Evolutionary conservation across 2,113 vertebrate genomes (phyloP).

Genomic region (Pelecanus crispus): DNA sequence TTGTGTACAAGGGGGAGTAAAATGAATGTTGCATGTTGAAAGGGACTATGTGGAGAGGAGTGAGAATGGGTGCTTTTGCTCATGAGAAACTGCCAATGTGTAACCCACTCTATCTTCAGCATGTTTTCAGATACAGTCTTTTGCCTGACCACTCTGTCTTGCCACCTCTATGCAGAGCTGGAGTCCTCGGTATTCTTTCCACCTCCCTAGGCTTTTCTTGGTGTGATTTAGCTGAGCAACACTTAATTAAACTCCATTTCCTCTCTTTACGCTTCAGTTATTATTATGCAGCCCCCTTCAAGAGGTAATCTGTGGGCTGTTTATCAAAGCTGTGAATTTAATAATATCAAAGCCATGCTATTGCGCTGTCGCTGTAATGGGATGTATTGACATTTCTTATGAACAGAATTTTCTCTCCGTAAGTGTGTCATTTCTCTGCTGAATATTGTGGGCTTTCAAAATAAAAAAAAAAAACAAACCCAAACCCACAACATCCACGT

Average conservation of each 20-base stretch:
- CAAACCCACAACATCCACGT: background rate
- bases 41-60: background rate
- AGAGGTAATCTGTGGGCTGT: constrained; percentile 68
- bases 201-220: background rate
- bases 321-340: constrained; percentile 75
- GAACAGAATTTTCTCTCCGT: background rate
- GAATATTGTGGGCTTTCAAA: background rate
- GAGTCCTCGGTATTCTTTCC: constrained; percentile 17
- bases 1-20: background rate
- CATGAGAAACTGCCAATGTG: background rate
- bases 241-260: constrained; percentile 77
- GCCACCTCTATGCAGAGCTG: background rate
- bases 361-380: constrained; percentile 20
- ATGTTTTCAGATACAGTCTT: background rate
- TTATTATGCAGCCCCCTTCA: constrained; percentile 65
- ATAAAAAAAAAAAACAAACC: background rate
- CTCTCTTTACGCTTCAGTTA: constrained; percentile 67
- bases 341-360: constrained; percentile 51
- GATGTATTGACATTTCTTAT: constrained; percentile 36
- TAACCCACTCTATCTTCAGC: background rate
- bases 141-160: background rate
- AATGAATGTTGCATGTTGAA: background rate
- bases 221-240: constrained; percentile 64
- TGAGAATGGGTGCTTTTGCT: background rate
- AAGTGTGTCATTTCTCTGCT: background rate